Evolutionary conservation across 2,113 vertebrate genomes (phyloP).

Genomic region (Trichechus manatus): DNA sequence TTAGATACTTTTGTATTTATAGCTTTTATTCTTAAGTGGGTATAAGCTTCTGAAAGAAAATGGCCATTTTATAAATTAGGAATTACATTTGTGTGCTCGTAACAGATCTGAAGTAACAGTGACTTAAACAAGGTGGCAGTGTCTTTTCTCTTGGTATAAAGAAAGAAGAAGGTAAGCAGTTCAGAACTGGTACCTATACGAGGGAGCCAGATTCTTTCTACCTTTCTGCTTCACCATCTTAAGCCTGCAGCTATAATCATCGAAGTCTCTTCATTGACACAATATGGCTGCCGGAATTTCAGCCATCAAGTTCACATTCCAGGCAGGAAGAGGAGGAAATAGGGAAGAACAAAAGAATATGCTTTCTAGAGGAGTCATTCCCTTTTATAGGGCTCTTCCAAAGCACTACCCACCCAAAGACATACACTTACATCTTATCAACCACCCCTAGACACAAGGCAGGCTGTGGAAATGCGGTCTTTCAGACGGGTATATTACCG

Average conservation of each 20-base stretch:
- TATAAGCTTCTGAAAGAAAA: not conserved
- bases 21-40: not conserved
- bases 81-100: not conserved
- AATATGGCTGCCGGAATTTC: not conserved
- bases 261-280: not conserved
- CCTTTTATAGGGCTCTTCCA: not conserved
- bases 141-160: slow-evolving; percentile 11
- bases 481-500: not conserved
- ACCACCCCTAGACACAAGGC: not conserved
- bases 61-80: not conserved
- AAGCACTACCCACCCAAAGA: not conserved
- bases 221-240: not conserved
- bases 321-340: not conserved
- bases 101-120: not conserved
- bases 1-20: not conserved
- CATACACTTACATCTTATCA: not conserved
- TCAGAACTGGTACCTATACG: too few species aligned
- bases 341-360: not conserved
- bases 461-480: not conserved
- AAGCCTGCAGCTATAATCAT: not conserved
- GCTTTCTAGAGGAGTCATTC: not conserved
- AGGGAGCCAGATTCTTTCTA: not conserved
- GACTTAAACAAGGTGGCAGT: not conserved
- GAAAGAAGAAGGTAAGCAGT: not conserved
- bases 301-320: not conserved